These are phyloP conservation scores for Lordiphosa mommai DNA, from an alignment of 1,140 invertebrate species.

Conservation along the genomic window DNA sequence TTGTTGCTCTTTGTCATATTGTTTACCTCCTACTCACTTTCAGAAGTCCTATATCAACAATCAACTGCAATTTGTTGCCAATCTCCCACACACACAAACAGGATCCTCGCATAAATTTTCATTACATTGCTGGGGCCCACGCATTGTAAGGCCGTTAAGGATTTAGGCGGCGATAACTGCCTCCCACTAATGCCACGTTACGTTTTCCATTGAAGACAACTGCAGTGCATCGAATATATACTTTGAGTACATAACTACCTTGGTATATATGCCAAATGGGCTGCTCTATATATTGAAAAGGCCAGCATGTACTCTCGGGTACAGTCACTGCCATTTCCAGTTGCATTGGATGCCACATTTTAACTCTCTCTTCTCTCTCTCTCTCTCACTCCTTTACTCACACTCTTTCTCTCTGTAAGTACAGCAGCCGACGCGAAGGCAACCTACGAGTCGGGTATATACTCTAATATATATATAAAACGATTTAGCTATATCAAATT, in stretches of 20 bases:
- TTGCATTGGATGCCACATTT: slow-evolving; percentile 54
- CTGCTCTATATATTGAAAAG: slow-evolving; percentile 54
- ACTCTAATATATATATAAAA: slow-evolving; percentile 1
- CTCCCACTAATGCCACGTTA: slow-evolving; percentile 14
- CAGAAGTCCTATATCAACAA: too few relatives aligned
- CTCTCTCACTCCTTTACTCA: background rate
- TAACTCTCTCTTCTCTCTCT: slow-evolving; percentile 1
- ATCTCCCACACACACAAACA: too few relatives aligned
- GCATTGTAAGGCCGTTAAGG: too few relatives aligned
- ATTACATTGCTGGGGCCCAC: too few relatives aligned
- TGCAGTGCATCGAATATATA: slow-evolving; percentile 26
- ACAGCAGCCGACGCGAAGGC: slow-evolving; percentile 1
- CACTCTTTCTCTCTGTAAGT: background rate
- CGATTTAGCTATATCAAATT: slow-evolving; percentile 19
- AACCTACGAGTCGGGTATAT: background rate
- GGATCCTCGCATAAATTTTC: too few relatives aligned
- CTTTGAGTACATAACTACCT: background rate
- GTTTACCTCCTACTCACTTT: too few relatives aligned
- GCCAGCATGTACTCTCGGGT: slow-evolving; percentile 17
- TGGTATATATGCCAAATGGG: slow-evolving; percentile 52
- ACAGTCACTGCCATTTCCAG: slow-evolving; percentile 60
- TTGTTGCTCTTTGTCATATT: too few relatives aligned
- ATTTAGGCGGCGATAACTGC: too few relatives aligned
- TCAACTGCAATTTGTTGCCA: too few relatives aligned
- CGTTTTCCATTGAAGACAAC: slow-evolving; percentile 42